Base-by-base conservation (phyloP, 2,888 invertebrate species). In the Linnaemya vulpina region DNA sequence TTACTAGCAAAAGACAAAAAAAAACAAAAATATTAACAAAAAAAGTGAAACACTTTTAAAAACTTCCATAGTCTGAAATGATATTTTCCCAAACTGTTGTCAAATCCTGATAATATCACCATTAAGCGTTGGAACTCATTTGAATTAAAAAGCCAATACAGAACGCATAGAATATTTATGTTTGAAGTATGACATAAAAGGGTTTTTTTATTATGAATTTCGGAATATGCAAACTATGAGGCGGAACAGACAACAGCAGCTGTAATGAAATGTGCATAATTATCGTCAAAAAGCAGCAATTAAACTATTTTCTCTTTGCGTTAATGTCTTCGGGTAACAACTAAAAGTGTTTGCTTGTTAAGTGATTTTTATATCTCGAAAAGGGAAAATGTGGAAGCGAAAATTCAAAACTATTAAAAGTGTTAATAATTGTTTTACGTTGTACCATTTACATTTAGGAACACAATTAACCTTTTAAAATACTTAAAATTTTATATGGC, bases 221-320 rank as follows among this genome's bases (percentile, higher is more conserved):
- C 53, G 13, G 22, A 35, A 46, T 25, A 53, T 40, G 40, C 15
- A 9, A 49, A 38, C 60, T 35, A n/a, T 60, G 20, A 43, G 25
- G 7, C 7, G n/a, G 55, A 20, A 38, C 3, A 20, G 17, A 22
- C n/a, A 70, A 25, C 15, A 68, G n/a, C 49, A 15, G n/a, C 4
- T 3, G 22, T 53, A 68, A 70, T n/a, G 22, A 71, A 58, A 71
- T 58, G 30, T 71, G 43, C 20, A 49, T 74, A 62, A 62, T 74
- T 62, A 74, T 60, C 20, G 15, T 35, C 60, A 58, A 20, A 58
- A 20, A n/a, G 46, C 8, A 15, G 49, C 46, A 51, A 49, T 74
- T 38, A 74, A 38, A 8, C 46, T 60, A 5, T 17, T 71, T 13
- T 35, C 7, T 7, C 1, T 3, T 55, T 55, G 0, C 22, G 3